Evolutionary conservation across 2,113 vertebrate genomes (phyloP).

Genomic region (Circaetus gallicus): DNA sequence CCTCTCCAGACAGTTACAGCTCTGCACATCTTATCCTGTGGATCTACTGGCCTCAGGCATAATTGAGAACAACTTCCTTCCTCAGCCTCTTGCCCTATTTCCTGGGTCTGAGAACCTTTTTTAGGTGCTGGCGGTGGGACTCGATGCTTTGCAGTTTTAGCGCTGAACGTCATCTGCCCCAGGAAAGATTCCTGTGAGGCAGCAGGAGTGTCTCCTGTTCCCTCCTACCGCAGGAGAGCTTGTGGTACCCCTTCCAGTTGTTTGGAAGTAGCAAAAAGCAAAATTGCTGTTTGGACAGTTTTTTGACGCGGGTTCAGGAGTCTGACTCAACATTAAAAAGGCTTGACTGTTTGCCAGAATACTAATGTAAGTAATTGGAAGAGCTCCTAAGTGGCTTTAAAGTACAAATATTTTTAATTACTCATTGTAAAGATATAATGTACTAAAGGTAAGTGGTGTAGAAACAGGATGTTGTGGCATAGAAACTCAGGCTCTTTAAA

Average conservation of each 20-base stretch:
- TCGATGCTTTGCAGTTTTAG: background rate
- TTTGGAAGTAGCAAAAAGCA: background rate
- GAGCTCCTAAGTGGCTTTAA: constrained; percentile 34
- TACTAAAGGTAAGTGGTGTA: background rate
- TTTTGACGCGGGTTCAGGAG: background rate
- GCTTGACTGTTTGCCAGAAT: constrained; percentile 38
- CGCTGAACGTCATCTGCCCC: rapidly evolving
- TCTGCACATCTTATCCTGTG: background rate
- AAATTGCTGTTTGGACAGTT: background rate
- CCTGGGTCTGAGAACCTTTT: background rate
- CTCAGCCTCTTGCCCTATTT: rapidly evolving
- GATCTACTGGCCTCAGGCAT: background rate
- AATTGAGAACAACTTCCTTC: background rate
- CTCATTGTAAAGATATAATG: background rate
- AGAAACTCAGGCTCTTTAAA: background rate
- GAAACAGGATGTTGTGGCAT: background rate
- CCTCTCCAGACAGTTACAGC: background rate
- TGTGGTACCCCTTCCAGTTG: rapidly evolving
- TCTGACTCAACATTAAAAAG: constrained; percentile 13
- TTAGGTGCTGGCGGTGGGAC: background rate
- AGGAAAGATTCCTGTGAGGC: background rate
- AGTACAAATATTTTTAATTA: constrained; percentile 54
- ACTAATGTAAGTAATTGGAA: constrained; percentile 52
- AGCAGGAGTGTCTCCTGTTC: background rate
- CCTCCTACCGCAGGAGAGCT: background rate